Conservation (phyloP, 2,113 vertebrate species). For the Illadopsis cleaveri region DNA sequence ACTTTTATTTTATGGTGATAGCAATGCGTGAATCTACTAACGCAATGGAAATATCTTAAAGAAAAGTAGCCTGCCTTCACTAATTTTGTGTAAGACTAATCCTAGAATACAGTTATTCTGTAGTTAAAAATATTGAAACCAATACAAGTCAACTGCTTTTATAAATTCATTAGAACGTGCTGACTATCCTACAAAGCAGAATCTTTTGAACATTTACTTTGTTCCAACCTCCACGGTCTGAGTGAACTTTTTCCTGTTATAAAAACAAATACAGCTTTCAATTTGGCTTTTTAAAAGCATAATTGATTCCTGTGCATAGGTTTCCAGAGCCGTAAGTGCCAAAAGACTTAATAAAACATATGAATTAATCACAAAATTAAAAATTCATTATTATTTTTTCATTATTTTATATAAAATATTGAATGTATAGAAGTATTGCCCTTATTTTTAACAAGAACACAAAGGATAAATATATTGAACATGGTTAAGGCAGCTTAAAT, state of each 20-base stretch:
- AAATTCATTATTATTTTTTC: neutral
- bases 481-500: neutral
- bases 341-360: neutral
- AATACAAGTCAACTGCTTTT: neutral
- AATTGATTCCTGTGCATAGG: neutral
- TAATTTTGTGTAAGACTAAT: neutral
- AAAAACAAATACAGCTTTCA: neutral
- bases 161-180: neutral
- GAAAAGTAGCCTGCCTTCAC: neutral
- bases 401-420: neutral
- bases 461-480: neutral
- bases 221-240: neutral
- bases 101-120: neutral
- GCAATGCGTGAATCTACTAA: neutral
- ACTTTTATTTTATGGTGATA: neutral
- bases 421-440: neutral
- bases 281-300: neutral
- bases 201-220: neutral
- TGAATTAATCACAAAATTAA: neutral
- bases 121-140: neutral
- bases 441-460: neutral
- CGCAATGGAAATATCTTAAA: neutral
- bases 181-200: neutral
- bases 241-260: neutral
- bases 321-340: neutral